Percentiles rank a stretch among this genome's conserved stretches.
Conservation (phyloP, 2,797 vertebrate genomes). For the Chelonia mydas region DNA sequence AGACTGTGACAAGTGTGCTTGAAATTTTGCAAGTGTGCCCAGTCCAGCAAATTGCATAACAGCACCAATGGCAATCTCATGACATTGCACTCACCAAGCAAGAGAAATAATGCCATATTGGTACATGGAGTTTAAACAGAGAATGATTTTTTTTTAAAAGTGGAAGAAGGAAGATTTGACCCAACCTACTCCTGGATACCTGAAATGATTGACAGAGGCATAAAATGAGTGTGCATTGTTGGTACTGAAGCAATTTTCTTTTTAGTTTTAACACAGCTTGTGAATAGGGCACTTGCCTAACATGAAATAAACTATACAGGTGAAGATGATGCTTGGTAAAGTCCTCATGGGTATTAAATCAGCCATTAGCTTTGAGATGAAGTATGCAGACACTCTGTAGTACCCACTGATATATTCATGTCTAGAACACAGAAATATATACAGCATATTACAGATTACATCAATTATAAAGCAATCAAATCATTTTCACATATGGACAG, state of each 20-base stretch:
- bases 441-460: background rate
- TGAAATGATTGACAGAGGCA: background rate
- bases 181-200: background rate
- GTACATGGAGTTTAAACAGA: rapidly evolving
- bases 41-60: background rate
- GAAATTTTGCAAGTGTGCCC: background rate
- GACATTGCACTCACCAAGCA: background rate
- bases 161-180: background rate
- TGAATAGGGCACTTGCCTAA: conserved; percentile 73
- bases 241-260: background rate
- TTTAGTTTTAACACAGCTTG: background rate
- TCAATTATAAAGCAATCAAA: rapidly evolving
- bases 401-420: conserved; percentile 98
- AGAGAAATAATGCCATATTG: rapidly evolving
- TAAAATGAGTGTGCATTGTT: rapidly evolving
- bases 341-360: conserved; percentile 90
- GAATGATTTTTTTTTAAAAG: background rate
- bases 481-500: background rate
- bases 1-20: background rate
- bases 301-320: conserved; percentile 89
- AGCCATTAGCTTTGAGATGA: conserved; percentile 90
- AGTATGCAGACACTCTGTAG: conserved; percentile 93
- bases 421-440: conserved; percentile 75
- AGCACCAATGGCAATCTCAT: background rate
- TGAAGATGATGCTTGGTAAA: conserved; percentile 88